Evolutionary conservation across 2,113 vertebrate species (phyloP).

Genomic region (Epinephelus fuscoguttatus): DNA sequence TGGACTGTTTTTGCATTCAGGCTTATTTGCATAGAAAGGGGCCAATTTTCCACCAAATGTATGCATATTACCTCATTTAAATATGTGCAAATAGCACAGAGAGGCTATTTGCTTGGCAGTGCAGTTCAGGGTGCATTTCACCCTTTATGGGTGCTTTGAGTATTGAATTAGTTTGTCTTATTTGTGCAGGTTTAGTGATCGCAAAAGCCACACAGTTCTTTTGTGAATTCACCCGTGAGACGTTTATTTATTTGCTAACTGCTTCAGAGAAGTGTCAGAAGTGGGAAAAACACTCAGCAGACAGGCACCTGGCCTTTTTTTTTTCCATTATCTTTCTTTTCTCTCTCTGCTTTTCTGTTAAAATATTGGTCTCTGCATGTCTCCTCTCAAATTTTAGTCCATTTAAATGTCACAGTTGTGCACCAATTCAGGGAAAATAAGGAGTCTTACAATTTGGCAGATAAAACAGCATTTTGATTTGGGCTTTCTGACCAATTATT

Average conservation of each 20-base stretch:
- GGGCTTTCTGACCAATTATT: background rate
- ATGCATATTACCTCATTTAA: too few relatives aligned
- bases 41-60: too few relatives aligned
- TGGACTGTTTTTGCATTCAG: too few relatives aligned
- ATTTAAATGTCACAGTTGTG: conserved; percentile 3
- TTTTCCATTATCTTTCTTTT: background rate
- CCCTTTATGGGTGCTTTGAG: too few relatives aligned
- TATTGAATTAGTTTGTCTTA: too few relatives aligned
- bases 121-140: too few relatives aligned
- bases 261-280: background rate
- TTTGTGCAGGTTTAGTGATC: too few relatives aligned
- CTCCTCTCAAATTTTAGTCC: background rate
- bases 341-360: background rate
- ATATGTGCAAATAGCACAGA: too few relatives aligned
- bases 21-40: too few relatives aligned
- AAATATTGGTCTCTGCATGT: background rate
- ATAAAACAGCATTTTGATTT: background rate
- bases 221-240: background rate
- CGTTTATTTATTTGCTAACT: background rate
- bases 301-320: background rate
- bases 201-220: too few relatives aligned
- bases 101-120: too few relatives aligned
- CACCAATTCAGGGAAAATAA: background rate
- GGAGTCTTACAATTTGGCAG: background rate
- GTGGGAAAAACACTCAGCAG: background rate